Conservation (phyloP, 64 coral and sea anemone species). For the Actinia tenebrosa region DNA sequence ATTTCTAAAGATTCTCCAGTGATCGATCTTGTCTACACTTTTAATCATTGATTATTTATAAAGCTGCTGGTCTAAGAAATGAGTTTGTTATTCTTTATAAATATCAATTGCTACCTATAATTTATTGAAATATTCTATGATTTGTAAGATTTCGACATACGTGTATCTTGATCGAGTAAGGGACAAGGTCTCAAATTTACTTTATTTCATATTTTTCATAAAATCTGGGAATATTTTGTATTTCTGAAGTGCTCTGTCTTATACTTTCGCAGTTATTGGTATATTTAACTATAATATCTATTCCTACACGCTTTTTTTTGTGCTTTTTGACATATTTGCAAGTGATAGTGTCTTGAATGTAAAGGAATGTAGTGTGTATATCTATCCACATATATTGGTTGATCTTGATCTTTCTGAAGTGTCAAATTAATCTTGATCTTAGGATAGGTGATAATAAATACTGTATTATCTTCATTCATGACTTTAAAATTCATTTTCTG, state of each 20-base stretch:
- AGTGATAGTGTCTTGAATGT: not conserved
- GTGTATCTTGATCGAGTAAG: not conserved
- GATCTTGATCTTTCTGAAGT: not conserved
- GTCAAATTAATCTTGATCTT: too few relatives aligned
- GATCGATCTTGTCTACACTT: not conserved
- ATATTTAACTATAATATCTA: not conserved
- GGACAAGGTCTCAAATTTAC: not conserved
- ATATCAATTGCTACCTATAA: not conserved
- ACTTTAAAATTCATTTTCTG: too few relatives aligned
- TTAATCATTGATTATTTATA: conserved; percentile 7
- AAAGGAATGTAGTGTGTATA: not conserved
- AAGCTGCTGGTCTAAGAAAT: not conserved
- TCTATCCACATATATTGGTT: not conserved
- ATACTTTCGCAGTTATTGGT: not conserved
- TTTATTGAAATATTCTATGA: not conserved
- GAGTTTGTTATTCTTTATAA: not conserved
- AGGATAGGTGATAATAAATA: too few relatives aligned
- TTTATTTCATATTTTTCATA: not conserved
- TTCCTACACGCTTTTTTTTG: not conserved
- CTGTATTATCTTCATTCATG: too few relatives aligned
- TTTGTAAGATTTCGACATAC: not conserved
- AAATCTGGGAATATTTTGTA: not conserved
- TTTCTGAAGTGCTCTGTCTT: not conserved
- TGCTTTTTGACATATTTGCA: too few relatives aligned
- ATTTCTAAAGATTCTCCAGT: not conserved